Evolutionary conservation across 1,140 invertebrate genomes (phyloP), one percentile per base, ranked within the genome.

Genomic region (Centruroides sculpturatus): DNA sequence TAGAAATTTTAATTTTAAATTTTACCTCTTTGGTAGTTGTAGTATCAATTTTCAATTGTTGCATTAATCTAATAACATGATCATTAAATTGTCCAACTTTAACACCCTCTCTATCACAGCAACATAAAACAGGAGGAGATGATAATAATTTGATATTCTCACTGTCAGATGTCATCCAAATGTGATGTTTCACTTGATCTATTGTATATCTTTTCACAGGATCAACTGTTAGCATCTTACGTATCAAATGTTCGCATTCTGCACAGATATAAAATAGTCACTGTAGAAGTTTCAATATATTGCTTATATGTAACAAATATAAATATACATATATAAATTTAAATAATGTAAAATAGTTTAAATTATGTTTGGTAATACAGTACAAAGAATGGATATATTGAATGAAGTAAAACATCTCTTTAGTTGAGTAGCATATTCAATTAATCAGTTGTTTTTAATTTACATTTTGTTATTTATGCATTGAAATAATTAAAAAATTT

Each of bases 1-100:
- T n/a, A n/a, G n/a, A n/a, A n/a, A n/a, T n/a, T n/a, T n/a, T n/a
- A n/a, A n/a, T 36, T 53, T 23, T 23, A 36, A 5, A 2, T 34
- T 59, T 68, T 70, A 85, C 83, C 76, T 89, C 85, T 74, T 83
- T 79, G 35, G 91, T 94, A 76, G 89, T 89, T 57, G 82, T 79
- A 56, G 89, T 83, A 72, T 92, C 89, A 65, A 97, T 93, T 48
- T 90, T 90, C 64, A 95, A 80, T 70, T 87, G 91, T 66, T 92
- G 87, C 92, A 97, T 97, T 23, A 95, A 81, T 60, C 87, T 75
- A 4, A 97, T 77, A 63, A 96, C 89, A 75, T 96, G 91, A 71
- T 96, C 92, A 71, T 92, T 95, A 23, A 88, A 86, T 71, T 89
- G 87, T 7, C 55, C 55, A 34, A 53, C 51, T 10, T 13, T 36